Percentiles rank a stretch among this genome's conserved stretches.
phyloP scores from a whole-genome alignment of 1,140 invertebrate species.

The Rhopalosiphum padi region DNA sequence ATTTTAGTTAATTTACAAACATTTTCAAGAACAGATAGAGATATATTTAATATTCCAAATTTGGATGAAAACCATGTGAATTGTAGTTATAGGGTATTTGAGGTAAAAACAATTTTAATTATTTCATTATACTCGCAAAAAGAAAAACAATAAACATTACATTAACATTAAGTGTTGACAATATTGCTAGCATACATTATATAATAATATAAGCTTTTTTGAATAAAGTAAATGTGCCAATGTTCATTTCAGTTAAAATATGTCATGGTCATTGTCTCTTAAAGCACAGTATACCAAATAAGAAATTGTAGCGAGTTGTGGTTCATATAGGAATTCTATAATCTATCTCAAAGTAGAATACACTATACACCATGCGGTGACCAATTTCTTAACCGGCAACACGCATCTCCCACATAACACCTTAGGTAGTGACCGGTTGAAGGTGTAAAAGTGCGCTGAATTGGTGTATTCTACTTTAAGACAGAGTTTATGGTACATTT shows the following conservation, averaged over 20 bases:
- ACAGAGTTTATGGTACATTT: background rate
- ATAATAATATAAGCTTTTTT: slow-evolving; percentile 11
- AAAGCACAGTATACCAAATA: background rate
- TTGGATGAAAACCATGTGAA: background rate
- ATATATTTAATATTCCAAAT: slow-evolving; percentile 2
- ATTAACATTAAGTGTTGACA: background rate
- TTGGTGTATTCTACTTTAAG: too few relatives aligned
- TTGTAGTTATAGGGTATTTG: background rate
- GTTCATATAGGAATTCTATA: background rate
- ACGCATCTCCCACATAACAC: too few relatives aligned
- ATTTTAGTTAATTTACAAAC: slow-evolving; percentile 17
- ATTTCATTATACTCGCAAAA: slow-evolving; percentile 30
- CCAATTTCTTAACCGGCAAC: too few relatives aligned
- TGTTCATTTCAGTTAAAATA: background rate
- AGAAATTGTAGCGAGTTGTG: background rate
- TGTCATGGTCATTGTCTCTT: background rate
- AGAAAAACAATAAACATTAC: background rate
- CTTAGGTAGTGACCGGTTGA: too few relatives aligned
- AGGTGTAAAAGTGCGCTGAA: too few relatives aligned
- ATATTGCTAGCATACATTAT: background rate
- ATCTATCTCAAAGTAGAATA: too few relatives aligned
- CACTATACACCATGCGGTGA: too few relatives aligned
- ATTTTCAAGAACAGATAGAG: background rate
- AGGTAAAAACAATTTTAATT: slow-evolving; percentile 21
- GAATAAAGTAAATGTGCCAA: background rate